phyloP scores from a whole-genome alignment of 2,888 invertebrate genomes.

The Drosophila monieri region DNA sequence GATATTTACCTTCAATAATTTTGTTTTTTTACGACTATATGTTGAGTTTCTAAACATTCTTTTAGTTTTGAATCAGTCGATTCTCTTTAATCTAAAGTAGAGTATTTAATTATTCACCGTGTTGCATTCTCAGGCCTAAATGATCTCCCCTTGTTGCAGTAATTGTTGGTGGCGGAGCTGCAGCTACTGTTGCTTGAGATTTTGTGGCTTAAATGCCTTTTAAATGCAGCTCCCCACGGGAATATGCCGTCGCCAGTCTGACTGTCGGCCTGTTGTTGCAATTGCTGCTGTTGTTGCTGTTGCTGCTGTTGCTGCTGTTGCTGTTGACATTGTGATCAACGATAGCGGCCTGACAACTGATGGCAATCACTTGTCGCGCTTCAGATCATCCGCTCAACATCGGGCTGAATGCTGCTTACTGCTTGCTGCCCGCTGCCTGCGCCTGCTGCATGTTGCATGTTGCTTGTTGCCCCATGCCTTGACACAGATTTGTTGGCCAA shows the following conservation, averaged over 20 bases:
- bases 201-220: conserved; percentile 78
- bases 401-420: conserved; percentile 45
- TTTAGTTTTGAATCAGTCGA: neutral
- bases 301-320: conserved; percentile 49
- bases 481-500: conserved; percentile 77
- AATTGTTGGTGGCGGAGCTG: conserved; percentile 68
- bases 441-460: conserved; percentile 47
- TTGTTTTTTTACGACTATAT: neutral
- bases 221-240: conserved; percentile 79
- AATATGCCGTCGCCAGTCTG: conserved; percentile 70
- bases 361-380: conserved; percentile 79
- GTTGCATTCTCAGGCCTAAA: conserved; percentile 1
- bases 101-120: neutral
- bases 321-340: conserved; percentile 79
- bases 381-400: conserved; percentile 69
- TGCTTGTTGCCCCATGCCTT: conserved; percentile 71
- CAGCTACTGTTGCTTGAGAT: conserved; percentile 68
- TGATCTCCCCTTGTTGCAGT: conserved; percentile 49
- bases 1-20: neutral
- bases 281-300: conserved; percentile 31
- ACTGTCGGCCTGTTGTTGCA: conserved; percentile 49
- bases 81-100: neutral
- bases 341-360: conserved; percentile 79
- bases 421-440: conserved; percentile 57
- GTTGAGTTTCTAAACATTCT: neutral